Evolutionary conservation across 2,113 vertebrate genomes (phyloP).

Genomic region (Orcinus orca): DNA sequence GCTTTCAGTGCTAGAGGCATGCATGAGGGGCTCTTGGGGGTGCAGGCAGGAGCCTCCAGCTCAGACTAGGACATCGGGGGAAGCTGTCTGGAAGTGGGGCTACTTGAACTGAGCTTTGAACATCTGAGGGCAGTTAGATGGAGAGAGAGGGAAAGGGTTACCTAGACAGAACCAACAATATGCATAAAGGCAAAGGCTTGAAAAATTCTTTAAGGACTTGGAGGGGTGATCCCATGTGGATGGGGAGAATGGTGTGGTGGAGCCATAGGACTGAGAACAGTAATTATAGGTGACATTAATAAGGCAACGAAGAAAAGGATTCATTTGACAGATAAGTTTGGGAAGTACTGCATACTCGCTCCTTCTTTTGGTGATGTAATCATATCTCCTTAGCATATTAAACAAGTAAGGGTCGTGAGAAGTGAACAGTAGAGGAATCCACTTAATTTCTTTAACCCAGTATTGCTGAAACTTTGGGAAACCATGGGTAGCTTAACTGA

Average conservation of each 20-base stretch:
- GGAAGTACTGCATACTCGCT: not conserved
- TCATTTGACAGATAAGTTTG: not conserved
- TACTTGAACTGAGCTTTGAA: not conserved
- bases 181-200: not conserved
- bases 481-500: not conserved
- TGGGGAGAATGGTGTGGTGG: not conserved
- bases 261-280: not conserved
- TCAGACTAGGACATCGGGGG: not conserved
- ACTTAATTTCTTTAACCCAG: not conserved
- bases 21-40: not conserved
- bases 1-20: not conserved
- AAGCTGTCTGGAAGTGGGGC: not conserved
- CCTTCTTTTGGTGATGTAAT: not conserved
- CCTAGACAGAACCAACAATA: not conserved
- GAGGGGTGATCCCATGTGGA: not conserved
- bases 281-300: not conserved
- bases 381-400: not conserved
- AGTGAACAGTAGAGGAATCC: not conserved
- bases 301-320: not conserved
- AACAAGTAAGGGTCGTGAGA: not conserved
- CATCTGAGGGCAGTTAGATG: not conserved
- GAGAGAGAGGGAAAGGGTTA: not conserved
- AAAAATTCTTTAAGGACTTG: not conserved
- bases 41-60: not conserved
- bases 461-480: not conserved